Base-by-base conservation (phyloP, 1,140 invertebrate species). In the Bombyx mandarina region DNA sequence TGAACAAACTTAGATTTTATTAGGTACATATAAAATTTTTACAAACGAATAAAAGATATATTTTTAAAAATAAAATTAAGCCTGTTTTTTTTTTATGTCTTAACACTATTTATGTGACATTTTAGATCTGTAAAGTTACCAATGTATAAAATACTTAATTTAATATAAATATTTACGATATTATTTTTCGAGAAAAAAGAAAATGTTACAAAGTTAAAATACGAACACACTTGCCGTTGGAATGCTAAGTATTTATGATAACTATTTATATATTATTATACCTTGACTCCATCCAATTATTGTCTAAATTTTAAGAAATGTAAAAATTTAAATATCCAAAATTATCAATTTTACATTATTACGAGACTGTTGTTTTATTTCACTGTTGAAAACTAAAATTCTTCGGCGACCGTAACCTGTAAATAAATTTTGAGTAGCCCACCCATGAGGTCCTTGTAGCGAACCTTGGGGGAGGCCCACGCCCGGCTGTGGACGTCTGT, bases 51-150 rank as follows among this genome's bases (percentile, higher is more conserved):
- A 2, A 35, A 35, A 35, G 4, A 60, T 72, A 65, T 50, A 60
- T 69, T 63, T 56, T 63, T 61, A 60, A 64, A 65, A 63, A 18
- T 65, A 67, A 58, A 9, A 10, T 52, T 61, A 65, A 62, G 58
- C 62, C 70, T 64, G 57, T 60, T 55, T 53, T 58, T 65, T 55
- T 69, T 58, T 74, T 69, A 70, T 69, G 66, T 78, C 70, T 71
- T 75, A 76, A 35, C 71, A 73, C 71, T 83, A 82, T 82, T 82
- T 81, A 79, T 82, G 75, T 79, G 67, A 82, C 65, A 79, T 78
- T 77, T 51, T 70, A 65, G 74, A 62, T 75, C 66, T 69, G 78
- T 73, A 82, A 76, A 86, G 83, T 86, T 86, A 86, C 83, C 83
- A 84, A 76, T 86, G 82, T 86, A 35, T 35, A 35, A 35, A 35